These are phyloP conservation scores for Vireo griseus DNA, from an alignment of 2,797 vertebrate species.

Conservation along the genomic window DNA sequence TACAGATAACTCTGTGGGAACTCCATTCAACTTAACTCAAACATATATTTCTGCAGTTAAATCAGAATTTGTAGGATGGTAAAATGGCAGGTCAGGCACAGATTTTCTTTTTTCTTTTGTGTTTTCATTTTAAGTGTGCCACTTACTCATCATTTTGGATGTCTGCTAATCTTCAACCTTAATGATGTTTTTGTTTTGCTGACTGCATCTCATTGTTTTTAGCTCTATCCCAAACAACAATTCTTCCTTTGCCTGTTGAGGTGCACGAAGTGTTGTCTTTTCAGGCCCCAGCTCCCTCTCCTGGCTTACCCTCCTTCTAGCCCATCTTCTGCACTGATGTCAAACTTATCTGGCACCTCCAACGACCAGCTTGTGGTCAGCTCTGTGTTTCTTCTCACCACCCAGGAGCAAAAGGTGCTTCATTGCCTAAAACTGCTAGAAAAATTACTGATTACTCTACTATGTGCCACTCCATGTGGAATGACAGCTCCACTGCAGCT, in stretches of 20 bases:
- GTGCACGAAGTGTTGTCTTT: neutral
- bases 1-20: neutral
- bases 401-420: neutral
- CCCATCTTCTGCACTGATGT: neutral
- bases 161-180: neutral
- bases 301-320: neutral
- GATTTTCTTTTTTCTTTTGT: neutral
- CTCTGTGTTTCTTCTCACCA: neutral
- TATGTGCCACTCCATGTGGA: rapidly evolving
- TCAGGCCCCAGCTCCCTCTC: neutral
- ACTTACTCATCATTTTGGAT: neutral
- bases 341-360: neutral
- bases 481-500: neutral
- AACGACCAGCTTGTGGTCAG: neutral
- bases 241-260: neutral
- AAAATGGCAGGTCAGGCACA: neutral
- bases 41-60: neutral
- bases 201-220: neutral
- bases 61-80: neutral
- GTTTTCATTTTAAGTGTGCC: neutral
- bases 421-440: neutral
- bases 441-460: neutral
- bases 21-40: neutral
- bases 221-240: neutral
- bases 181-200: neutral